Evolutionary conservation across 2,888 invertebrate species (phyloP).

Genomic region (Eristalinus sepulchralis): DNA sequence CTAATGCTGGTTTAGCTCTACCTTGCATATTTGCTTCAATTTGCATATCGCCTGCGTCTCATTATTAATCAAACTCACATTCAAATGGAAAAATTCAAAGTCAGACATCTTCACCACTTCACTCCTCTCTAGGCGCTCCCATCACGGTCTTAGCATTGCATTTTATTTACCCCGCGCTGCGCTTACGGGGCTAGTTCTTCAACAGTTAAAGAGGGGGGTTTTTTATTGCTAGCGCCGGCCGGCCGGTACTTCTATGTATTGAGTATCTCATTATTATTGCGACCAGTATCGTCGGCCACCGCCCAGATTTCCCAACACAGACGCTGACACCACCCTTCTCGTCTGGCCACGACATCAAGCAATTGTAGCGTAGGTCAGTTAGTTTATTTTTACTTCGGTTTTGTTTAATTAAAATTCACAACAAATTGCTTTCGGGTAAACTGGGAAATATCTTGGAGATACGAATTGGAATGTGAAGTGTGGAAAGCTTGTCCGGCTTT

Average conservation of each 20-base stretch:
- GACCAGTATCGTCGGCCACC: conserved; percentile 49
- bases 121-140: not conserved
- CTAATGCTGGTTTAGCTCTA: conserved; percentile 38
- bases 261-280: conserved; percentile 57
- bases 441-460: conserved; percentile 56
- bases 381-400: conserved; percentile 42
- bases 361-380: conserved; percentile 67
- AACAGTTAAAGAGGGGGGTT: too few species aligned
- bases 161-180: not conserved
- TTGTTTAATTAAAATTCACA: conserved; percentile 68
- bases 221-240: conserved; percentile 63
- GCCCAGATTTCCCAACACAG: conserved; percentile 65
- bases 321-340: not conserved
- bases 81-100: conserved; percentile 66
- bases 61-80: conserved; percentile 63
- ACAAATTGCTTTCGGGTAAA: conserved; percentile 62
- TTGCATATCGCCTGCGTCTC: conserved; percentile 65
- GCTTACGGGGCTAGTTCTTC: conserved; percentile 9
- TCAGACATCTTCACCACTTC: conserved; percentile 55
- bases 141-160: conserved; percentile 48
- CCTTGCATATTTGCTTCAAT: conserved; percentile 54
- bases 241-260: conserved; percentile 33
- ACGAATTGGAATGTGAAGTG: conserved; percentile 60
- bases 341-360: conserved; percentile 24
- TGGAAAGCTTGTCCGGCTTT: conserved; percentile 36